phyloP scores from a whole-genome alignment of 2,888 invertebrate species.

The Pristionchus mayeri region DNA sequence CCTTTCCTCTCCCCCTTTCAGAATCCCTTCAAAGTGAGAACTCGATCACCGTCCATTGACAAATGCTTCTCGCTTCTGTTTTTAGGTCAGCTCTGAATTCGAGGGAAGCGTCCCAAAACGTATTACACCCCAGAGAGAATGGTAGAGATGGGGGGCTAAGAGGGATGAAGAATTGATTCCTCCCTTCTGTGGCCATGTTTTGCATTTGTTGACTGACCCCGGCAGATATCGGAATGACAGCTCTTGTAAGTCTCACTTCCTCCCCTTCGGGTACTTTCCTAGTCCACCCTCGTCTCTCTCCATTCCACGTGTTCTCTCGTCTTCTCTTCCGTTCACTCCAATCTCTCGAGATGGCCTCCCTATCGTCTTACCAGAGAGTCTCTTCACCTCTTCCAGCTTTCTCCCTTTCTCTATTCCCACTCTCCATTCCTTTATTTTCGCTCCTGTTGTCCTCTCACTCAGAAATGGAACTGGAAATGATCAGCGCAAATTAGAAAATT shows the following conservation, averaged over 20 bases:
- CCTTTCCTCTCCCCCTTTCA: too few species aligned
- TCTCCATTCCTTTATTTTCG: background rate
- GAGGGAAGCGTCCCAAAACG: background rate
- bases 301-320: background rate
- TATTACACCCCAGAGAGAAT: slow-evolving; percentile 36
- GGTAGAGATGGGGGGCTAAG: background rate
- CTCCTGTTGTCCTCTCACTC: background rate
- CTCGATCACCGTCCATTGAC: background rate
- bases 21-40: background rate
- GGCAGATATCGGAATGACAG: slow-evolving; percentile 9
- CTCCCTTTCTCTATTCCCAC: background rate
- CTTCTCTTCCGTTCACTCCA: background rate
- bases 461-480: background rate
- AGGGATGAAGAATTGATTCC: slow-evolving; percentile 32
- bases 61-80: background rate
- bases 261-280: background rate
- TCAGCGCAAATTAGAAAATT: background rate
- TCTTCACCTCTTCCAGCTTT: background rate
- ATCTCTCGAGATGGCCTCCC: background rate
- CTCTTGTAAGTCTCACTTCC: background rate
- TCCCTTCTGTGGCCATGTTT: slow-evolving; percentile 5
- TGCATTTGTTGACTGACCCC: slow-evolving; percentile 30
- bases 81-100: background rate
- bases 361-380: slow-evolving; percentile 8
- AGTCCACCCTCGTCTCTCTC: background rate